phyloP scores from a whole-genome alignment of 2,113 vertebrate species.

The Laterallus jamaicensis region DNA sequence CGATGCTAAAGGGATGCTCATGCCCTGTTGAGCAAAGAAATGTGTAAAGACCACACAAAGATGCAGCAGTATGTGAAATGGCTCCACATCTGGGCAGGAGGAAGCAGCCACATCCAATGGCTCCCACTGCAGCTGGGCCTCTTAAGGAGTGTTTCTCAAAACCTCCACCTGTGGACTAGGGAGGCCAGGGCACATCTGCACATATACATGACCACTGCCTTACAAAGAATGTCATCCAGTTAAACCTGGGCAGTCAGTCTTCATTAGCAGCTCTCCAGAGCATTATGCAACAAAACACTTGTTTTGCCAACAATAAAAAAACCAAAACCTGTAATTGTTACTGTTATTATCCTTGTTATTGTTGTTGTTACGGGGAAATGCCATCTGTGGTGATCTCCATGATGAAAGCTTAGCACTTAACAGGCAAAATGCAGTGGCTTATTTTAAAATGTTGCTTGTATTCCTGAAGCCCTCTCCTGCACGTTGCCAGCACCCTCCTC shows the following conservation, averaged over 20 bases:
- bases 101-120: background rate
- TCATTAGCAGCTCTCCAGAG: background rate
- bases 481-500: background rate
- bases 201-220: background rate
- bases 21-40: conserved; percentile 70
- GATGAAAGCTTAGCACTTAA: background rate
- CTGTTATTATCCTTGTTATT: background rate
- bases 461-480: background rate
- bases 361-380: background rate
- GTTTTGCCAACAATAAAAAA: background rate
- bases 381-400: background rate
- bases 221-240: background rate
- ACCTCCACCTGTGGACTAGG: background rate
- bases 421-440: background rate
- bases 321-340: background rate
- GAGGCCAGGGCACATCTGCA: background rate
- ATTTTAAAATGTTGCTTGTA: background rate
- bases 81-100: background rate
- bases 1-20: conserved; percentile 77
- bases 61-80: background rate
- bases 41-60: background rate
- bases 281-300: background rate
- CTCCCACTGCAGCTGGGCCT: background rate
- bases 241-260: background rate
- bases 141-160: background rate